Base-by-base conservation (phyloP, 1,140 invertebrate species). In the Neodiprion lecontei region DNA sequence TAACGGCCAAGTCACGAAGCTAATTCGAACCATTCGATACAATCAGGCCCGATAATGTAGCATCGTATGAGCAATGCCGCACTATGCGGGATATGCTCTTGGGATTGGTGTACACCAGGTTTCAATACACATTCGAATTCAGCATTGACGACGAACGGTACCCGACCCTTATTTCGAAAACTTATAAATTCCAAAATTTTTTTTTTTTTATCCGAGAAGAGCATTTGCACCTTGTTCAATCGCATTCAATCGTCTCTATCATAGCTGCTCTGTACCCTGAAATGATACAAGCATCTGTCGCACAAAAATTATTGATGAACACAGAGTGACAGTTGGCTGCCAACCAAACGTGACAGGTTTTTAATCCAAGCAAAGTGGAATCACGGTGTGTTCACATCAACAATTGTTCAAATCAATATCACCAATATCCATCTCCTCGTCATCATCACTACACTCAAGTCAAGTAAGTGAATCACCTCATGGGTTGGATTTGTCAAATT, bases 51-150 rank as follows among this genome's bases (percentile, higher is more conserved):
- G 81, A 83, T 9, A 86, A 67, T 14, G 77, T 73, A 72, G 84
- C 79, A 82, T 88, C 77, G 79, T 77, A 86, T 48, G 70, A 76
- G 79, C 85, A 88, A 74, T 85, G 81, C 86, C 75, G 86, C 79
- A 78, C 81, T 84, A 68, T 81, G 84, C 9, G 80, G 77, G 17
- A 17, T 17, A 17, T 17, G 17, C 17, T 17, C 17, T 17, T 17
- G 0, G 17, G 17, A 17, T 17, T n/a, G 80, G 17, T 69, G 71
- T 9, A 78, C 48, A 23, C 81, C 75, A 47, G 79, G 78, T 28
- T 81, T 77, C 65, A 81, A 75, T 14, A 82, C 72, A 40, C 76
- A 81, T 80, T 85, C 84, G 73, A 84, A 81, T 80, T 86, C 82
- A 40, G 82, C 81, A 72, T 84, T 82, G 21, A 85, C 70, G 40